Evolutionary conservation across 2,888 invertebrate species (phyloP).

Genomic region (Schizotus pectinicornis): DNA sequence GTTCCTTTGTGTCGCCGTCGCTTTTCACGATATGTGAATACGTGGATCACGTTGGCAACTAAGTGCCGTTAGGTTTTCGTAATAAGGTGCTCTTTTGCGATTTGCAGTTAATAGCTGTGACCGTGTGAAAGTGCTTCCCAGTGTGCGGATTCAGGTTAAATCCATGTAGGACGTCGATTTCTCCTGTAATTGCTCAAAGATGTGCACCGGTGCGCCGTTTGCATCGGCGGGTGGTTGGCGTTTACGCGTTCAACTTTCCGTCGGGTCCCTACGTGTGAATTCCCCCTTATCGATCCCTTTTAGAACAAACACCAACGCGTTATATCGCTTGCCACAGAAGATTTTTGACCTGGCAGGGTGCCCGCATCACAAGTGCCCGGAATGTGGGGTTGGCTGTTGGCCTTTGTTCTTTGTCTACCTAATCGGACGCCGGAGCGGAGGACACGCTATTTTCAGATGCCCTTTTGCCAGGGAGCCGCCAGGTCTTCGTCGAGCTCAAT

Average conservation of each 20-base stretch:
- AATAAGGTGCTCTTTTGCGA: neutral
- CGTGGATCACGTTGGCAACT: neutral
- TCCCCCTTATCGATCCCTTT: neutral
- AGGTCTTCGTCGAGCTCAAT: constrained; percentile 11
- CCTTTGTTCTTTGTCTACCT: constrained; percentile 26
- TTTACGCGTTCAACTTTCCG: constrained; percentile 5
- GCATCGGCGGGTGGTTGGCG: constrained; percentile 9
- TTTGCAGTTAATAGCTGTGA: constrained; percentile 29
- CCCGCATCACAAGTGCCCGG: constrained; percentile 65
- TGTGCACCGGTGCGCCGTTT: constrained; percentile 19
- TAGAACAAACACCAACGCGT: neutral
- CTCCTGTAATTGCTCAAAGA: constrained; percentile 33
- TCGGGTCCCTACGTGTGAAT: constrained; percentile 2
- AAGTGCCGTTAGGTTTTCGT: constrained; percentile 19
- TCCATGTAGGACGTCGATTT: constrained; percentile 41
- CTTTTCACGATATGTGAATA: neutral
- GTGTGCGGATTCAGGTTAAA: constrained; percentile 35
- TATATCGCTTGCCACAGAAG: constrained; percentile 58
- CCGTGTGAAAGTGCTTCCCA: constrained; percentile 44
- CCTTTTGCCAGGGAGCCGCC: neutral
- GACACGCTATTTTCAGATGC: neutral
- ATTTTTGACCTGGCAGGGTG: constrained; percentile 72
- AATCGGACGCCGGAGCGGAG: neutral
- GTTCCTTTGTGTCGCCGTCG: constrained; percentile 4
- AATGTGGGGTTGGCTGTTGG: constrained; percentile 24